These are phyloP conservation scores for Ceratosolen solmsi DNA, from an alignment of 1,140 invertebrate species.

Conservation along the genomic window DNA sequence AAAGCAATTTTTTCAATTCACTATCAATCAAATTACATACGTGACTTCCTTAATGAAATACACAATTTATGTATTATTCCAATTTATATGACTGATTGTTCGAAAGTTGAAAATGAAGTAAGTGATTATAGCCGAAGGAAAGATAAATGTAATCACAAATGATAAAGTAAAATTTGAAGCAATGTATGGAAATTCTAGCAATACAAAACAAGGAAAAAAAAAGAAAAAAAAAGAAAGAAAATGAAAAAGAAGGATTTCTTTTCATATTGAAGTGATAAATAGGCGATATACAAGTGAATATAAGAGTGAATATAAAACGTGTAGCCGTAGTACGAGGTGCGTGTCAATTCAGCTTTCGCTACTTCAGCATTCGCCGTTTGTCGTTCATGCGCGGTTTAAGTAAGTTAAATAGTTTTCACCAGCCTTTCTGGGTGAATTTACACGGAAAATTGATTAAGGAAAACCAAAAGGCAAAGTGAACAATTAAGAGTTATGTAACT, in stretches of 20 bases:
- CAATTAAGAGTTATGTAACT: not conserved
- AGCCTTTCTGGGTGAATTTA: not conserved
- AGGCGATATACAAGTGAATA: too few species aligned
- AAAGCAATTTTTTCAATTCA: not conserved
- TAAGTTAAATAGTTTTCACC: not conserved
- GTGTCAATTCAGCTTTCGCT: not conserved
- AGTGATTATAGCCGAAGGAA: not conserved
- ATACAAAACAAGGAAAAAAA: too few species aligned
- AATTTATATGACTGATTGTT: not conserved
- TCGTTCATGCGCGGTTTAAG: not conserved
- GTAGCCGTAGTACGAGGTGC: not conserved
- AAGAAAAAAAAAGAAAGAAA: not conserved
- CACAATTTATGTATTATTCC: not conserved
- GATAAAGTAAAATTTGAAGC: not conserved
- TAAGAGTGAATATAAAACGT: too few species aligned
- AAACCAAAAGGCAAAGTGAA: not conserved
- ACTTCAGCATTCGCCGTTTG: not conserved
- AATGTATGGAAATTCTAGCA: too few species aligned
- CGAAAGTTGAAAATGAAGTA: not conserved
- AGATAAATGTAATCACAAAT: not conserved
- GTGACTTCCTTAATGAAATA: not conserved
- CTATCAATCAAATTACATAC: not conserved
- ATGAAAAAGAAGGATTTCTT: not conserved
- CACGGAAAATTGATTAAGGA: not conserved
- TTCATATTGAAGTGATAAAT: not conserved